These are phyloP conservation scores for Argyrosomus regius DNA, from an alignment of 2,797 vertebrate genomes.

Conservation along the genomic window DNA sequence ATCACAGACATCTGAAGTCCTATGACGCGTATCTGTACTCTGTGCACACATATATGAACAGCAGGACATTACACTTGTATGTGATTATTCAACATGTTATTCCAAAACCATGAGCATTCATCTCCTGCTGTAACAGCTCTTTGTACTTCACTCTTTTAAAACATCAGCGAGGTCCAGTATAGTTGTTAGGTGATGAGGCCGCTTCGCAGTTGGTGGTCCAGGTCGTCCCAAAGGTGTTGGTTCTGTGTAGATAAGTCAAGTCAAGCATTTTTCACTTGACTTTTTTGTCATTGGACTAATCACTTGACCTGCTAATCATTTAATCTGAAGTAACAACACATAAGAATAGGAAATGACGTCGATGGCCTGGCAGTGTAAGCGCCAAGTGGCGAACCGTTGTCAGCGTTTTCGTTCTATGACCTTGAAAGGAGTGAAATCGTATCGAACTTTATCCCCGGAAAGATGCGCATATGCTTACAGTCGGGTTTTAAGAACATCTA, in stretches of 20 bases:
- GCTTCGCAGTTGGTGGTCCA: not conserved
- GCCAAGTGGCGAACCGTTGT: not conserved
- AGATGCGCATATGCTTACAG: not conserved
- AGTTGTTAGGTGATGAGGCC: not conserved
- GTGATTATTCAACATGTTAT: not conserved
- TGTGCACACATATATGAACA: not conserved
- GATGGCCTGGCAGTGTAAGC: not conserved
- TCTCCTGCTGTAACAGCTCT: not conserved
- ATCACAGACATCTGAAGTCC: not conserved
- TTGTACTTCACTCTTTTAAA: not conserved
- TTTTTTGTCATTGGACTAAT: not conserved
- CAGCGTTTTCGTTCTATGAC: conserved; percentile 5
- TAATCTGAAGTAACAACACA: not conserved
- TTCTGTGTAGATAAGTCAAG: not conserved
- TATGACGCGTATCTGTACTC: too few species aligned
- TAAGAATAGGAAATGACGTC: not conserved
- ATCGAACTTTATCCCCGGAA: conserved; percentile 15
- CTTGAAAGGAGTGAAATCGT: conserved; percentile 12
- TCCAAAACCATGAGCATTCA: not conserved
- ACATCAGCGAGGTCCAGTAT: too few species aligned
- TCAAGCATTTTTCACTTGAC: too few species aligned
- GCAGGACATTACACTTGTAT: not conserved
- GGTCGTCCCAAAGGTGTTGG: not conserved
- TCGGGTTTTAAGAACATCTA: conserved; percentile 16
- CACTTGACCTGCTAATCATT: rapidly evolving